Conservation (phyloP, 2,888 invertebrate genomes). For the Melitaea athalia region DNA sequence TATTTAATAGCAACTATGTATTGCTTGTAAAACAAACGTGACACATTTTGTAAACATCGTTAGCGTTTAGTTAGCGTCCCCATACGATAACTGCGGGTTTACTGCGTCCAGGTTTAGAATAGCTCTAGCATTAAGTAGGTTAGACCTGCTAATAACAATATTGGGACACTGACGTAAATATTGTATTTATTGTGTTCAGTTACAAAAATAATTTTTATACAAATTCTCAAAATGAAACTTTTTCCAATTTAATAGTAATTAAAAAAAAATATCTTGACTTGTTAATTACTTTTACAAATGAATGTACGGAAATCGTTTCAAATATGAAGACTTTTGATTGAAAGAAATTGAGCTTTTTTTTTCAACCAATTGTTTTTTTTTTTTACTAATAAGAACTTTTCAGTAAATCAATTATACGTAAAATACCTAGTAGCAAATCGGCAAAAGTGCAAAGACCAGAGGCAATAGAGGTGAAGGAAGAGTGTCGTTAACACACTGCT, state of each 20-base stretch:
- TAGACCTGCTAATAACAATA: slow-evolving; percentile 17
- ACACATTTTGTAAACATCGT: slow-evolving; percentile 72
- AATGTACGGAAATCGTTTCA: too few species aligned
- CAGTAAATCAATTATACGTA: not conserved
- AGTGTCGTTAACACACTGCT: slow-evolving; percentile 62
- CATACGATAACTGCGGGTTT: slow-evolving; percentile 36
- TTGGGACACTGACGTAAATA: not conserved
- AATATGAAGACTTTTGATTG: too few species aligned
- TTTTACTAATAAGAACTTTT: not conserved
- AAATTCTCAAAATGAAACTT: too few species aligned
- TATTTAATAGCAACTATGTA: slow-evolving; percentile 51
- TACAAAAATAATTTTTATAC: too few species aligned
- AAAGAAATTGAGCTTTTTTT: too few species aligned
- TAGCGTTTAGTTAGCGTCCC: slow-evolving; percentile 58
- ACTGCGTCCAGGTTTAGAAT: slow-evolving; percentile 38
- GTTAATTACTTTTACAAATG: too few species aligned
- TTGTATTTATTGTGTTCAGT: not conserved
- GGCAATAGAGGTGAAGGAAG: slow-evolving; percentile 56
- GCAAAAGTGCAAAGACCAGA: slow-evolving; percentile 41
- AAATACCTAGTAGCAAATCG: slow-evolving; percentile 5
- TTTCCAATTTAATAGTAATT: too few species aligned
- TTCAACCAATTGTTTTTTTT: too few species aligned
- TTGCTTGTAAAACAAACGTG: slow-evolving; percentile 60
- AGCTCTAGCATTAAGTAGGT: slow-evolving; percentile 37
- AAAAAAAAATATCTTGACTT: too few species aligned